Evolutionary conservation across 2,797 vertebrate genomes (phyloP).

Genomic region (Sparidentex hasta): DNA sequence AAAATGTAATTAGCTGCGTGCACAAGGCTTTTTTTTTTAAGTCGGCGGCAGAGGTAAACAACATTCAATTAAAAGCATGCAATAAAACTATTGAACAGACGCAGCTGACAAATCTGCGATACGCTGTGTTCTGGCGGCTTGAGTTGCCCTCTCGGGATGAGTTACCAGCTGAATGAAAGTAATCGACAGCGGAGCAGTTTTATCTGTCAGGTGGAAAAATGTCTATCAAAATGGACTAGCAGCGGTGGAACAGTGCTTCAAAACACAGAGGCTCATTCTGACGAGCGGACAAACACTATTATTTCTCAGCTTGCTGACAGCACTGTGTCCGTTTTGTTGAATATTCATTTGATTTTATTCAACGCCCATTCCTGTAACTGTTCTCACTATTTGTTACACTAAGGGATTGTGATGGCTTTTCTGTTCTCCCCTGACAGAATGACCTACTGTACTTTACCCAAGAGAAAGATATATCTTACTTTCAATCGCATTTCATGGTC

Average conservation of each 20-base stretch:
- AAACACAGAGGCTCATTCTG: constrained; percentile 5
- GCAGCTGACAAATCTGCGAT: neutral
- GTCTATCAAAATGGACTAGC: neutral
- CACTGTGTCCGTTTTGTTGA: constrained; percentile 10
- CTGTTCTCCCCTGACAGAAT: constrained; percentile 2
- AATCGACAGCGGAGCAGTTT: constrained; percentile 12
- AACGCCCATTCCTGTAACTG: constrained; percentile 16
- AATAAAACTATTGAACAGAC: constrained; percentile 21
- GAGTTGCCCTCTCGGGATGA: constrained; percentile 20
- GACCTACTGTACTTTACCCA: neutral
- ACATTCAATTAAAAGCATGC: constrained; percentile 24
- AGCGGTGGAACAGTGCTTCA: neutral
- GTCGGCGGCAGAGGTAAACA: constrained; percentile 15
- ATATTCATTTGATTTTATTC: constrained; percentile 17
- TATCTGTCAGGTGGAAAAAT: constrained; percentile 14
- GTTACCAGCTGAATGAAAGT: constrained; percentile 18
- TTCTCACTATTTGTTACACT: constrained; percentile 8
- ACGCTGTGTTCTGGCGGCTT: neutral
- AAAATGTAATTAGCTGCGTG: neutral
- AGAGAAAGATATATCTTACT: constrained; percentile 1
- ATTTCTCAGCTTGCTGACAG: neutral
- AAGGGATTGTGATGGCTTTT: neutral
- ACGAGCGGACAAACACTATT: constrained; percentile 5
- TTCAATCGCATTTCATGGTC: constrained; percentile 7
- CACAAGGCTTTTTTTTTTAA: neutral